Percentiles rank a stretch among this genome's conserved stretches.
Evolutionary conservation across 2,797 vertebrate genomes (phyloP).

Genomic region (Halcyon smyrnensis): DNA sequence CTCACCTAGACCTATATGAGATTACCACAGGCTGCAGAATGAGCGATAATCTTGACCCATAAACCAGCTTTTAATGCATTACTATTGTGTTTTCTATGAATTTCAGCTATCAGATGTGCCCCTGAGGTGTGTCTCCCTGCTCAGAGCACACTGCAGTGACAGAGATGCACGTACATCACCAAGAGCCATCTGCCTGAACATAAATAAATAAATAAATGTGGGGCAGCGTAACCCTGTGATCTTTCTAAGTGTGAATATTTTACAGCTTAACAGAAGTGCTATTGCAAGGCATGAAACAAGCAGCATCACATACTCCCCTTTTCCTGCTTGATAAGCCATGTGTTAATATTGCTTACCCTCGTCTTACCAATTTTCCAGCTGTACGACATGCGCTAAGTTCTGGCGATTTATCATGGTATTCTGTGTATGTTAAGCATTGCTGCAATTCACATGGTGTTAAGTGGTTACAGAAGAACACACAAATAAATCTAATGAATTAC

Average conservation of each 20-base stretch:
- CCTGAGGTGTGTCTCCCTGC: background rate
- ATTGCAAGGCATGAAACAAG: slow-evolving; percentile 17
- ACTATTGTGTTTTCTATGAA: background rate
- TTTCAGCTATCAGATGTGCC: background rate
- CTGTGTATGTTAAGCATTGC: slow-evolving; percentile 2
- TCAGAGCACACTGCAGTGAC: background rate
- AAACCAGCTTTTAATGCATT: background rate
- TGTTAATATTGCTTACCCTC: slow-evolving; percentile 23
- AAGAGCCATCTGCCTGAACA: background rate
- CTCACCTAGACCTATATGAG: background rate
- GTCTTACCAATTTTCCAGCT: slow-evolving; percentile 40
- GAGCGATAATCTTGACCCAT: background rate
- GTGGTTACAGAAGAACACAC: slow-evolving; percentile 27
- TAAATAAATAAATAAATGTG: background rate
- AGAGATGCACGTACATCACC: background rate
- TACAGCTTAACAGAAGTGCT: slow-evolving; percentile 29
- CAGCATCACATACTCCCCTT: background rate
- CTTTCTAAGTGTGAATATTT: slow-evolving; percentile 48
- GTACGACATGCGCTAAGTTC: slow-evolving; percentile 7
- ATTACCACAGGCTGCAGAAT: background rate
- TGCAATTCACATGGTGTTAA: slow-evolving; percentile 36
- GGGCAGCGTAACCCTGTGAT: background rate
- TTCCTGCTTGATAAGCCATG: slow-evolving; percentile 21
- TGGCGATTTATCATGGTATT: slow-evolving; percentile 39
- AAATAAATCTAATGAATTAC: slow-evolving; percentile 16